Conservation (phyloP, 2,113 vertebrate genomes). For the Trogon melanurus region DNA sequence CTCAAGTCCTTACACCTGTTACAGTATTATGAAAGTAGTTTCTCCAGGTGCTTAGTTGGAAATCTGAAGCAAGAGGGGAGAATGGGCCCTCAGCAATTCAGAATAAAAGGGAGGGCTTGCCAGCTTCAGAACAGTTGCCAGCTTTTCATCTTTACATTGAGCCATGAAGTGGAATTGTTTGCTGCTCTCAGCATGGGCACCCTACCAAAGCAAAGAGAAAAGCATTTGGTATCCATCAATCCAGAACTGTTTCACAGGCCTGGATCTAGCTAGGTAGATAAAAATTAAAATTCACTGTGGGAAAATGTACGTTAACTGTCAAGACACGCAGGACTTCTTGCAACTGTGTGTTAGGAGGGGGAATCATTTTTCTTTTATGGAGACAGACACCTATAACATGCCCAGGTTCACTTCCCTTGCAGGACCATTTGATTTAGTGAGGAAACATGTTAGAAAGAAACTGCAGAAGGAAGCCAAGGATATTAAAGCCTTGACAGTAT, state of each 20-base stretch:
- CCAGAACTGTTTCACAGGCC: neutral
- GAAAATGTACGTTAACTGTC: neutral
- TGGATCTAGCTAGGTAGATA: neutral
- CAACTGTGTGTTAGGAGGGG: neutral
- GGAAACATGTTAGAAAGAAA: neutral
- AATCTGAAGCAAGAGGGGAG: neutral
- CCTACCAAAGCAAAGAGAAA: neutral
- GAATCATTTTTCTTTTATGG: neutral
- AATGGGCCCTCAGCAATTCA: neutral
- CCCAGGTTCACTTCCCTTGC: neutral
- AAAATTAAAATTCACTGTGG: neutral
- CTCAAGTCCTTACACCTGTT: accelerated
- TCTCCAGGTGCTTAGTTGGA: neutral
- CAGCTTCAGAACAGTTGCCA: neutral
- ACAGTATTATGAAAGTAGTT: neutral
- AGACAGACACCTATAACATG: neutral
- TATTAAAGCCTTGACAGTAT: neutral
- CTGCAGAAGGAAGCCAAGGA: neutral
- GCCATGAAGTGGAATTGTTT: neutral
- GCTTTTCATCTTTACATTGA: neutral
- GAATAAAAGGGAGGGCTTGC: neutral
- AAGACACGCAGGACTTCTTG: neutral
- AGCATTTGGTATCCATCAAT: neutral
- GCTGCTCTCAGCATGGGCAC: neutral
- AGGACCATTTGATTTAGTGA: neutral